A percentile compares a stretch with the other conserved stretches of the same genome.
Evolutionary conservation across 2,113 vertebrate genomes (phyloP).

Genomic region (Tyrannus savana): DNA sequence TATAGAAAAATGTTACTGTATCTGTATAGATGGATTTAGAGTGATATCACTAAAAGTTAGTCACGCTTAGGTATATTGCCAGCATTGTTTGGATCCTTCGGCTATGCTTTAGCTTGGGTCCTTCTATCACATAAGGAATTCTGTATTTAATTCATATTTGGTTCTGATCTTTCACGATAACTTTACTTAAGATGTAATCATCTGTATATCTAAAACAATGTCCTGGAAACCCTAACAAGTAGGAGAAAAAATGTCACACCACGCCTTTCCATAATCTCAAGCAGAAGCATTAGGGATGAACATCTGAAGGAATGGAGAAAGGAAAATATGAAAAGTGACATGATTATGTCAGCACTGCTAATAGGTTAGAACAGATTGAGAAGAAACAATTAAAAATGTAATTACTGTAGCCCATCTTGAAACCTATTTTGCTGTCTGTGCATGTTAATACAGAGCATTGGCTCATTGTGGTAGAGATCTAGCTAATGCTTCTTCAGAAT

Average conservation of each 20-base stretch:
- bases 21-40: neutral
- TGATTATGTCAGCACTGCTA: neutral
- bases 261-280: neutral
- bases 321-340: neutral
- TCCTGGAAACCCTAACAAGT: neutral
- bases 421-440: neutral
- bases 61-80: neutral
- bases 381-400: neutral
- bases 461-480: neutral
- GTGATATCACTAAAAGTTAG: neutral
- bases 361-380: neutral
- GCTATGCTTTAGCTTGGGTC: neutral
- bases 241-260: neutral
- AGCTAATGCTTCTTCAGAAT: neutral
- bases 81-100: neutral
- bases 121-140: neutral
- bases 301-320: neutral
- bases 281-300: neutral
- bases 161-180: neutral
- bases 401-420: neutral
- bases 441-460: neutral
- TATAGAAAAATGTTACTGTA: neutral
- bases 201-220: neutral
- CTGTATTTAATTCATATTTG: neutral
- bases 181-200: neutral